phyloP scores from a whole-genome alignment of 2,113 vertebrate genomes.

The Astatoreochromis straeleni region DNA sequence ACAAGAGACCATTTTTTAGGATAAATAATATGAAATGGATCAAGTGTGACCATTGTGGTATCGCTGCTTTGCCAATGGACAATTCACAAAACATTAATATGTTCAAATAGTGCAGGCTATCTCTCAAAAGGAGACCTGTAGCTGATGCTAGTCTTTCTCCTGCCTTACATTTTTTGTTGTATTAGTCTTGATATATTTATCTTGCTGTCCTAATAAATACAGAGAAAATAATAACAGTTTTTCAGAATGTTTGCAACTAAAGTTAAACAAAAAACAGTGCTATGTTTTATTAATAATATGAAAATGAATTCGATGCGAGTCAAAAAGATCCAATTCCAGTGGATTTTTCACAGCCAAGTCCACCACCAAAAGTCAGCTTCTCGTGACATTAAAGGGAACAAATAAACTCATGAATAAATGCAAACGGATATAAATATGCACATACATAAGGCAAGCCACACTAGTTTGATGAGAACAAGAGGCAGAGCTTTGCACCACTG shows the following conservation, averaged over 20 bases:
- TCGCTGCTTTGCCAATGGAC: not conserved
- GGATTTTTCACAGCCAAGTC: conserved; percentile 11
- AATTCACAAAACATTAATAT: not conserved
- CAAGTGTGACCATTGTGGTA: not conserved
- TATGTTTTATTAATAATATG: not conserved
- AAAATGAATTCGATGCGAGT: not conserved
- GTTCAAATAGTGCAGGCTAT: not conserved
- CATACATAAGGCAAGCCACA: conserved; percentile 20
- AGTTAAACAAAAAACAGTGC: not conserved
- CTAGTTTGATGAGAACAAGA: conserved; percentile 26
- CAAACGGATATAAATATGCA: conserved; percentile 31
- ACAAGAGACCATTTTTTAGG: not conserved
- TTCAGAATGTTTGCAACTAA: not conserved
- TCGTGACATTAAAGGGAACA: conserved; percentile 29
- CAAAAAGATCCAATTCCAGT: conserved; percentile 1
- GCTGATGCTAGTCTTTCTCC: not conserved
- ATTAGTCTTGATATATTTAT: not conserved
- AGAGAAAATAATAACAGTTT: not conserved
- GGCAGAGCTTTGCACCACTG: not conserved
- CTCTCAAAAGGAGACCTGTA: not conserved
- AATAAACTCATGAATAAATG: conserved; percentile 50
- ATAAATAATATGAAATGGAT: not conserved
- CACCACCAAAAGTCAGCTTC: conserved; percentile 9
- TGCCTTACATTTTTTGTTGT: not conserved
- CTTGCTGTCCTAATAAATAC: not conserved